These are phyloP conservation scores for Hyperoplus lanceolatus DNA, from an alignment of 2,797 vertebrate species.

Conservation along the genomic window DNA sequence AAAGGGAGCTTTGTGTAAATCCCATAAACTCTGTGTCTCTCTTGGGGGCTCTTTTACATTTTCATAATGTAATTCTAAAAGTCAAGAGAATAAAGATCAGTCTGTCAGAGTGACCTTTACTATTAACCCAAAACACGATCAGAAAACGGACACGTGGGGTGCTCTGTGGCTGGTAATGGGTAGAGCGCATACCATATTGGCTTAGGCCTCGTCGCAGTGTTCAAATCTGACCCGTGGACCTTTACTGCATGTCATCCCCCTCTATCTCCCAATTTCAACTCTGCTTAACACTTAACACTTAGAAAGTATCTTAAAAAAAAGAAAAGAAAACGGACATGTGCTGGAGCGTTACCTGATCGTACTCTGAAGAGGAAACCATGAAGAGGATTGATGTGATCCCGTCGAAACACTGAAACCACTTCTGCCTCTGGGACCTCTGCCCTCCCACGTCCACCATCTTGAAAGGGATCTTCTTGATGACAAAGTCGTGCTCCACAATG, in stretches of 20 bases:
- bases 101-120: background rate
- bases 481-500: slow-evolving; percentile 96
- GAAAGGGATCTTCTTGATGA: slow-evolving; percentile 98
- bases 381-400: slow-evolving; percentile 97
- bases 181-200: too few relatives aligned
- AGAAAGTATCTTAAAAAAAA: too few relatives aligned
- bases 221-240: too few relatives aligned
- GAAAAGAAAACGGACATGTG: accelerated
- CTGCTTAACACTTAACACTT: too few relatives aligned
- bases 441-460: slow-evolving; percentile 99
- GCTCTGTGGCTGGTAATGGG: too few relatives aligned
- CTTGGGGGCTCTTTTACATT: slow-evolving; percentile 16
- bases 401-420: slow-evolving; percentile 99
- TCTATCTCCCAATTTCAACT: too few relatives aligned
- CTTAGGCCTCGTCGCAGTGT: too few relatives aligned
- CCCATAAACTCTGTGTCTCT: slow-evolving; percentile 26
- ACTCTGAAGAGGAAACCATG: slow-evolving; percentile 97
- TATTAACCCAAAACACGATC: background rate
- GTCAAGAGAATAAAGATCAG: slow-evolving; percentile 26
- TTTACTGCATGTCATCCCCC: too few relatives aligned
- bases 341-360: slow-evolving; percentile 86
- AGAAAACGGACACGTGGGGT: background rate
- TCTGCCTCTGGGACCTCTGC: slow-evolving; percentile 96
- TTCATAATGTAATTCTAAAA: slow-evolving; percentile 34
- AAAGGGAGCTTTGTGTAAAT: slow-evolving; percentile 71